Evolutionary conservation across 1,140 invertebrate genomes (phyloP), one percentile per base, ranked within the genome.

Genomic region (Tyrophagus putrescentiae): DNA sequence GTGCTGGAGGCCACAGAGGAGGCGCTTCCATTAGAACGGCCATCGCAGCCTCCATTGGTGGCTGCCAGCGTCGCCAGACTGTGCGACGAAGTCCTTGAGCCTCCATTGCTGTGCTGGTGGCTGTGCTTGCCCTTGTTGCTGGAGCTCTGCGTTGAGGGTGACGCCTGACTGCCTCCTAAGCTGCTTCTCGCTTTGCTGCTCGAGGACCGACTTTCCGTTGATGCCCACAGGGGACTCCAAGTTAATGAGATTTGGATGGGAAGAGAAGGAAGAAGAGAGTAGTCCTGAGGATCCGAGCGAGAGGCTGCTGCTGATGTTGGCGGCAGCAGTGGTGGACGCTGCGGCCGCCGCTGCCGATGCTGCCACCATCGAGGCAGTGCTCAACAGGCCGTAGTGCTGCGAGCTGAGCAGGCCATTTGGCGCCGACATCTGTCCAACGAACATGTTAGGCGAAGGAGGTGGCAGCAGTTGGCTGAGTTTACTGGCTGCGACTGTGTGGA

Each of bases 1-100:
- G 72, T 90, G 90, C 70, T 88, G 85, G 31, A 56, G 41, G 18
- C 25, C 25, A 54, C 52, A 13, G 13, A 54, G 3, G 13, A 9
- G 2, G 52, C 3, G 2, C 31, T 34, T 32, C 52, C 52, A 27
- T 54, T 13, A n/a, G 41, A 23, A n/a, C 25, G 41, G 13, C 13
- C 7, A n/a, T n/a, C n/a, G n/a, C n/a, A n/a, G 1, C 3, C 2
- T 27, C 13, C 25, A 54, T 6, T 27, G 7, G 16, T 6, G 23
- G n/a, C 27, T 5, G 13, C 25, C 31, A 54, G 11, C 1, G 52
- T 54, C 11, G 52, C 52, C 31, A 54, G 11, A 54, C 25, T 54
- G 5, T 34, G 52, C n/a, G n/a, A n/a, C n/a, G n/a, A n/a, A n/a
- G n/a, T n/a, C n/a, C 23, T 6, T 5, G 50, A 53, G 5, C 23